Evolutionary conservation across 2,888 invertebrate genomes (phyloP).

Genomic region (Alloscopus bannaensis): DNA sequence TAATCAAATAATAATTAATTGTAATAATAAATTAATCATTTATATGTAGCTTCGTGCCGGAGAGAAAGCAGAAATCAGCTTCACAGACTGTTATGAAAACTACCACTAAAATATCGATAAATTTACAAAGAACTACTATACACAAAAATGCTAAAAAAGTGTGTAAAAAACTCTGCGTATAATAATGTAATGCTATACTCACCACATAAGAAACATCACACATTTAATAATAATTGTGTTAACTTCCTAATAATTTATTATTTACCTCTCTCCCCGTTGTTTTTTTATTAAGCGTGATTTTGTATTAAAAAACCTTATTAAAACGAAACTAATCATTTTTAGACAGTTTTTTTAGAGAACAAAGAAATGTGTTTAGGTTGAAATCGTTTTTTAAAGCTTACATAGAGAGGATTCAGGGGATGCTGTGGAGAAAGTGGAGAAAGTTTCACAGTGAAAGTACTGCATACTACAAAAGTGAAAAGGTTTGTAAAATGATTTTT

Average conservation of each 20-base stretch:
- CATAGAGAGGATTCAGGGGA: no score
- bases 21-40: conserved; percentile 4
- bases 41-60: neutral
- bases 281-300: no score
- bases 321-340: conserved; percentile 43
- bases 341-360: conserved; percentile 21
- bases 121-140: conserved; percentile 11
- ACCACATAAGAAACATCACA: no score
- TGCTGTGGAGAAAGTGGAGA: no score
- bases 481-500: no score
- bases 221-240: conserved; percentile 11
- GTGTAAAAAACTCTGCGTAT: neutral
- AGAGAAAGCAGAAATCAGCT: conserved; percentile 40
- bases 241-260: conserved; percentile 36
- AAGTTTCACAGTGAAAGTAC: no score
- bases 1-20: neutral
- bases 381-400: no score
- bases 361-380: no score
- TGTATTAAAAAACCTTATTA: conserved; percentile 29
- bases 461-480: no score
- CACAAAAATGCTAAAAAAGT: neutral
- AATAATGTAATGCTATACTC: conserved; percentile 25
- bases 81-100: conserved; percentile 41
- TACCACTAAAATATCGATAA: no score
- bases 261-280: conserved; percentile 38